These are phyloP conservation scores for Sitta europaea DNA, from an alignment of 2,113 vertebrate species.

Conservation along the genomic window DNA sequence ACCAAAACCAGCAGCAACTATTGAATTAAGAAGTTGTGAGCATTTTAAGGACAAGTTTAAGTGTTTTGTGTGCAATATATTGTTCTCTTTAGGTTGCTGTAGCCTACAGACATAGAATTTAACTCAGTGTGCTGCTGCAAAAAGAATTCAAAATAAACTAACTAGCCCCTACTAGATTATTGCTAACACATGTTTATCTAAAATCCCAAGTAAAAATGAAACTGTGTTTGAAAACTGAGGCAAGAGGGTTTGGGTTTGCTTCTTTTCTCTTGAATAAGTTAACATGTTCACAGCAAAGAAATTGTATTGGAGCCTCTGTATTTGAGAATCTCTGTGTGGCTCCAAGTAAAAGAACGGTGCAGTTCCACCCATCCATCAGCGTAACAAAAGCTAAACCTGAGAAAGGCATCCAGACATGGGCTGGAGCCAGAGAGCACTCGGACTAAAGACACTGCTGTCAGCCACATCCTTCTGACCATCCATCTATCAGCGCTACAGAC, in stretches of 20 bases:
- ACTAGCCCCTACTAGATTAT: neutral
- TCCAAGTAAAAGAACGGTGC: neutral
- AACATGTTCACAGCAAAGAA: conserved; percentile 3
- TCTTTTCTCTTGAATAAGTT: neutral
- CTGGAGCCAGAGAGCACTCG: conserved; percentile 45
- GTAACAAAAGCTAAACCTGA: conserved; percentile 42
- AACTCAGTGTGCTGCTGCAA: neutral
- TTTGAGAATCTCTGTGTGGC: neutral
- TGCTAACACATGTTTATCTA: neutral
- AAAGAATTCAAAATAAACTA: conserved; percentile 13
- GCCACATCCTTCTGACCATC: conserved; percentile 23
- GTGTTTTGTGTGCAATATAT: neutral
- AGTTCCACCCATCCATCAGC: neutral
- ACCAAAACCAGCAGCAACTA: neutral
- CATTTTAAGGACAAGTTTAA: conserved; percentile 18
- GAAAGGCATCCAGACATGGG: conserved; percentile 34
- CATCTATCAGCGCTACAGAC: conserved; percentile 36
- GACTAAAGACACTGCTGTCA: conserved; percentile 16
- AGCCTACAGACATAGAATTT: conserved; percentile 5
- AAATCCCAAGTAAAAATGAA: conserved; percentile 1
- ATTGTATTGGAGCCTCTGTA: conserved; percentile 18
- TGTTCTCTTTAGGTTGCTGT: neutral
- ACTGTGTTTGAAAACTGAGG: conserved; percentile 25
- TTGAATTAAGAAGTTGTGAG: neutral
- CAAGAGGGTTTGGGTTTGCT: neutral